phyloP scores from a whole-genome alignment of 64 coral and sea anemone species.

The Actinia equina region DNA sequence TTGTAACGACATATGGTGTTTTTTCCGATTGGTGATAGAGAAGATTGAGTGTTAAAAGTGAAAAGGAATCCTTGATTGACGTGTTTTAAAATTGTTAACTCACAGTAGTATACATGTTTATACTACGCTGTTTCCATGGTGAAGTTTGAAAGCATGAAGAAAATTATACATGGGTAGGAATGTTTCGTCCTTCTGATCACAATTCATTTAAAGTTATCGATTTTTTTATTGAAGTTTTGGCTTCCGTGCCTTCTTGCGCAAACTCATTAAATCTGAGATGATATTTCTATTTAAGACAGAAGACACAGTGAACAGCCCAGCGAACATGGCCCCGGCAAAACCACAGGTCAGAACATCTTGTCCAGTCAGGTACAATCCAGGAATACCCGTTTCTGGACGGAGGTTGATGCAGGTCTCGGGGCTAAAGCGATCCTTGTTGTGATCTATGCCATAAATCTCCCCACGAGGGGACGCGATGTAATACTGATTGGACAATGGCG shows the following conservation, averaged over 20 bases:
- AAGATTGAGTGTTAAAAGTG: no score
- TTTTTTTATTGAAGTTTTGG: background rate
- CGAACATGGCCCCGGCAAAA: slow-evolving; percentile 74
- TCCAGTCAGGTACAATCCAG: slow-evolving; percentile 79
- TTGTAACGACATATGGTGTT: no score
- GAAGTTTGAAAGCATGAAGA: no score
- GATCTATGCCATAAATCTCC: slow-evolving; percentile 92
- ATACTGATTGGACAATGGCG: slow-evolving; percentile 79
- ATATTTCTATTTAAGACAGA: slow-evolving; percentile 77
- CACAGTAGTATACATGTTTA: no score
- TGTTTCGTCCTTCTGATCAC: no score
- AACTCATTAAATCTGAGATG: slow-evolving; percentile 51
- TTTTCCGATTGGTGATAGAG: no score
- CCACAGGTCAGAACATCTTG: slow-evolving; percentile 82
- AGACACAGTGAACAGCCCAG: slow-evolving; percentile 75
- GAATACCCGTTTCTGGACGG: slow-evolving; percentile 67
- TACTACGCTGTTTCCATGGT: no score
- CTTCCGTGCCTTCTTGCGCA: background rate
- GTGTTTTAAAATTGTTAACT: no score
- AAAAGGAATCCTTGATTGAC: no score
- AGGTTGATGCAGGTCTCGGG: slow-evolving; percentile 57
- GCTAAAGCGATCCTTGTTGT: slow-evolving; percentile 80
- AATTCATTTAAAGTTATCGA: background rate
- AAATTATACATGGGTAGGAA: no score
- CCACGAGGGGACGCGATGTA: slow-evolving; percentile 79